Evolutionary conservation across 2,888 invertebrate genomes (phyloP).

Genomic region (Strigamia transsilvanica): DNA sequence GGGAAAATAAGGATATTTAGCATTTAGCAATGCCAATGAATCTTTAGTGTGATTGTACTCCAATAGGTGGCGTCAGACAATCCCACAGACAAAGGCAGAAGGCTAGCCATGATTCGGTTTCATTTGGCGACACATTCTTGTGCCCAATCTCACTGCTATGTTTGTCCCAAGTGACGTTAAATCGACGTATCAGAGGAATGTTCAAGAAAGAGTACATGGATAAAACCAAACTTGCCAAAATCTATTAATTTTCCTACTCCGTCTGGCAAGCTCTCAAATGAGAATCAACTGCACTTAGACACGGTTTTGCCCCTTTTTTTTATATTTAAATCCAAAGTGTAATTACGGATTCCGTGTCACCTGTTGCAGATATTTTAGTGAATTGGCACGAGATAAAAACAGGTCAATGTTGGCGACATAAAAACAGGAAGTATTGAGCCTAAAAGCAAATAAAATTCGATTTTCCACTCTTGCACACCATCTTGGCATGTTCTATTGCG

Average conservation of each 20-base stretch:
- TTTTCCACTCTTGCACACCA: no score
- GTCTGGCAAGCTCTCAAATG: constrained; percentile 14
- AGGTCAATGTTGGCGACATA: constrained; percentile 39
- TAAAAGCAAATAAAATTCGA: no score
- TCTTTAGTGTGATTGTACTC: constrained; percentile 6
- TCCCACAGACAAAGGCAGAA: not conserved
- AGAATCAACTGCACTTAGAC: not conserved
- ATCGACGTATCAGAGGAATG: constrained; percentile 38
- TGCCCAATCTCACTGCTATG: constrained; percentile 31
- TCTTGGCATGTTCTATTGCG: no score
- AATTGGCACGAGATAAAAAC: constrained; percentile 31
- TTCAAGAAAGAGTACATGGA: not conserved
- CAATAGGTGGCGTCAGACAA: constrained; percentile 1
- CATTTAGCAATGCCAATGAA: not conserved
- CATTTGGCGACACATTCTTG: constrained; percentile 36
- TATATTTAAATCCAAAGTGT: not conserved
- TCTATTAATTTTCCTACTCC: constrained; percentile 34
- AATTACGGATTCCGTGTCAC: constrained; percentile 24
- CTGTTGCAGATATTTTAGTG: constrained; percentile 30
- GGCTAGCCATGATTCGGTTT: not conserved
- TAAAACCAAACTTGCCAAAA: constrained; percentile 27
- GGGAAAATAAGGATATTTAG: no score
- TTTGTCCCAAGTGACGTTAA: constrained; percentile 28
- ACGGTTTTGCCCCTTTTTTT: not conserved
- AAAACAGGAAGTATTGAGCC: not conserved